Base-by-base conservation (phyloP, 92 coral and sea anemone genomes). In the Parazoanthus swiftii region DNA sequence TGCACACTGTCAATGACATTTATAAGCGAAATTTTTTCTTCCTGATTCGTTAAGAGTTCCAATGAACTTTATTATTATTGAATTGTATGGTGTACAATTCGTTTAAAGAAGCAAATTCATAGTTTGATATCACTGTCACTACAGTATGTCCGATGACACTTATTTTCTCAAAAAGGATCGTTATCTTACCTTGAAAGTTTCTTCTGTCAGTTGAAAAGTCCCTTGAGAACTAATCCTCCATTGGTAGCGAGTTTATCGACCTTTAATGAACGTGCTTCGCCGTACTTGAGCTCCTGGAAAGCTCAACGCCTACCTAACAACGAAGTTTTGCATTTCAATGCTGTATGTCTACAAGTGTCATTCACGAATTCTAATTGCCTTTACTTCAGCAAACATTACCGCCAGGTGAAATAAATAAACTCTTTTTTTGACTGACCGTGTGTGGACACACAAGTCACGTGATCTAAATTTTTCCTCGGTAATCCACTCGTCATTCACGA, bases 311-410 rank as follows among this genome's bases (percentile, higher is more conserved):
- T 80, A 80, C 73, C 9, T 39, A 63, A 80, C 85, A 80, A 80
- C 85, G 85, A 38, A 80, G 85, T 91, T 91, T 91, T 91, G 93
- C 93, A 91, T 91, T 89, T 91, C 89, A 91, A 88, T 88, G 86
- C 65, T 66, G 33, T 51, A 8, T 35, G 11, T 56, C 75, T 56
- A 18, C 87, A n/a, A 78, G 76, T 88, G 93, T 85, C 89, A 85
- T 66, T 85, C 89, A 89, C 44, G 51, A 79, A 80, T 71, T 44
- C 81, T 79, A 79, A 88, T 91, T 91, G 81, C 89, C 86, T 72
- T 75, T 85, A 46, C 74, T 75, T 81, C 79, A 79, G 93, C 63
- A 88, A 91, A 91, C 91, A 80, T 65, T 67, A 16, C 54, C 33
- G 68, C 83, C 85, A 80, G 85, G 85, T 80, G 85, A 58, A 80